Base-by-base conservation (phyloP, 2,113 vertebrate genomes). In the Heterotilapia buettikoferi region DNA sequence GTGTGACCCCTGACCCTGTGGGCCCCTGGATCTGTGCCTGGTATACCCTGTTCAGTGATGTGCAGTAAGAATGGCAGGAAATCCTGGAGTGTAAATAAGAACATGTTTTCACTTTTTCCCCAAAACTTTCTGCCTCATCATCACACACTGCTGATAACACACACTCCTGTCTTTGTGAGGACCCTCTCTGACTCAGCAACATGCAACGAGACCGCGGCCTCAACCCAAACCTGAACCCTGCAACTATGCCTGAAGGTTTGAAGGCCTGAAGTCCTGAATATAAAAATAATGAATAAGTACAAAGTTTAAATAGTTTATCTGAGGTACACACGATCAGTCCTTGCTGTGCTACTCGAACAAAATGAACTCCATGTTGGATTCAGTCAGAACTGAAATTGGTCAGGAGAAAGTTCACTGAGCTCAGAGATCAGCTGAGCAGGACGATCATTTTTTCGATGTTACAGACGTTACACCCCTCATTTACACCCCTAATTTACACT, bases 41-140 rank as follows among this genome's bases (percentile, higher is more conserved):
- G 47, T 12, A 47, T 59, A 50, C 54, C 29, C 36, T 26, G 83
- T 73, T 52, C 66, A 43, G 38, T n/a, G 14, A 33, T 29, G 11
- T 31, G n/a, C 29, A 26, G 29, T 11, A 18, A 73, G 54, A 94
- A 95, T 88, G 38, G 92, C 93, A 96, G 96, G 95, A 96, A 94
- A 94, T 97, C 94, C 95, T 95, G 90, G 80, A 86, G 43, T 81
- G 92, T 90, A 93, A 95, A 94, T 92, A 89, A 86, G 86, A 92
- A 78, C 66, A 56, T 86, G 89, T 52, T 2, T 40, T 89, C 83
- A 81, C 57, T 73, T 85, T 90, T 85, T 89, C 92, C 93, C 83
- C 85, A 61, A 38, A 66, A 84, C 57, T 87, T 93, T 92, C 45
- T 95, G 94, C 92, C 81, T 52, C 33, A 86, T 96, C 94, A 95